Percentiles rank a stretch among this genome's conserved stretches.
Evolutionary conservation across 1,140 invertebrate species (phyloP).

Genomic region (Drosophila insularis): DNA sequence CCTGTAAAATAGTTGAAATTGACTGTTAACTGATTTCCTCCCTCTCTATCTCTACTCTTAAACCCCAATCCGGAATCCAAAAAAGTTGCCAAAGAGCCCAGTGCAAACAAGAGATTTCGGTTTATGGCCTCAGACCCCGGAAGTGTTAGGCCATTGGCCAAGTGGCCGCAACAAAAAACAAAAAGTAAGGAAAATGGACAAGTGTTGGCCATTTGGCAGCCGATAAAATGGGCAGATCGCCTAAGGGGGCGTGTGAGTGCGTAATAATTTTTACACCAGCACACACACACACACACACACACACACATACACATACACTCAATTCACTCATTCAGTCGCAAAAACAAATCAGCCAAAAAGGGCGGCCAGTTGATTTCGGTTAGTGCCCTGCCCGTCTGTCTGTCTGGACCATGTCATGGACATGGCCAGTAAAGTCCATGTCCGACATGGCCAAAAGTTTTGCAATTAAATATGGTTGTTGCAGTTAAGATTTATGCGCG

Average conservation of each 20-base stretch:
- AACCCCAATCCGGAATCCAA: not conserved
- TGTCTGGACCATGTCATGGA: slow-evolving; percentile 8
- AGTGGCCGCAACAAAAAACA: slow-evolving; percentile 16
- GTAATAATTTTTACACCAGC: slow-evolving; percentile 36
- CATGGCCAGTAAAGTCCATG: not conserved
- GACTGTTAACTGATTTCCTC: slow-evolving; percentile 72
- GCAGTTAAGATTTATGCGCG: slow-evolving; percentile 61
- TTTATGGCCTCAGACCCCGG: slow-evolving; percentile 58
- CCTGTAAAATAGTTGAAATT: slow-evolving; percentile 75
- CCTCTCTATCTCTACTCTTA: not conserved
- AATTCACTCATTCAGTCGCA: not conserved
- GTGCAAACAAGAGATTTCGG: slow-evolving; percentile 48
- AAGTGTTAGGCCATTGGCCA: slow-evolving; percentile 63
- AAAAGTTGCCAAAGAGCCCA: slow-evolving; percentile 20
- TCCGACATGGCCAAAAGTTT: slow-evolving; percentile 49
- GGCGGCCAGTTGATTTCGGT: not conserved
- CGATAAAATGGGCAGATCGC: slow-evolving; percentile 68
- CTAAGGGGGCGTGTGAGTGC: slow-evolving; percentile 33
- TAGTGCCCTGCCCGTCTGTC: not conserved
- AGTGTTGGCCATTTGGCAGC: slow-evolving; percentile 74
- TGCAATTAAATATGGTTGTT: slow-evolving; percentile 66
- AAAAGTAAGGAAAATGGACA: slow-evolving; percentile 41
- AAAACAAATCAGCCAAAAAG: slow-evolving; percentile 23
- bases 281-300: slow-evolving; percentile 2
- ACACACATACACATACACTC: not conserved